Conservation (phyloP, 2,888 invertebrate genomes). For the Morpho helenor region DNA sequence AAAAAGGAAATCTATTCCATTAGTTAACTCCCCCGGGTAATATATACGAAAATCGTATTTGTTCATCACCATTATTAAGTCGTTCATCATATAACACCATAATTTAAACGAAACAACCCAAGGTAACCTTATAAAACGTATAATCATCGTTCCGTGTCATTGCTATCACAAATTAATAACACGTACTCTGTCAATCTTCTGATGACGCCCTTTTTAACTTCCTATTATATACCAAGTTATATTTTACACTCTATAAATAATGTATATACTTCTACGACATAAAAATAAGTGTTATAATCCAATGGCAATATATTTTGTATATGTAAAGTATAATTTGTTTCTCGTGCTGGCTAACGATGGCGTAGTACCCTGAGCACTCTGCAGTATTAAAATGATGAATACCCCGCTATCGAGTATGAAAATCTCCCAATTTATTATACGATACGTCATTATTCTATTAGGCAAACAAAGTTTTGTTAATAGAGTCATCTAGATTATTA, state of each 20-base stretch:
- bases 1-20: no score
- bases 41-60: neutral
- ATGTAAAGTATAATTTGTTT: conserved; percentile 25
- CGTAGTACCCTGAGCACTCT: conserved; percentile 51
- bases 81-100: conserved; percentile 27
- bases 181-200: conserved; percentile 56
- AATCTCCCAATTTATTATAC: conserved; percentile 78
- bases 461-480: conserved; percentile 73
- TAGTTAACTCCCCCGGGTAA: no score
- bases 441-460: conserved; percentile 77
- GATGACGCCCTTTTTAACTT: conserved; percentile 36
- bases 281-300: conserved; percentile 26
- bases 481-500: conserved; percentile 69
- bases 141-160: conserved; percentile 66
- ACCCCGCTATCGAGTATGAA: conserved; percentile 67
- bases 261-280: conserved; percentile 6
- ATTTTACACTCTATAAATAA: conserved; percentile 5
- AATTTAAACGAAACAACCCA: conserved; percentile 38
- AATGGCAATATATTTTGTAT: conserved; percentile 1
- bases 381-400: conserved; percentile 75
- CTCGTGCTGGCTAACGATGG: conserved; percentile 57
- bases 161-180: conserved; percentile 71
- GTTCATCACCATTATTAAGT: conserved; percentile 26
- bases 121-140: conserved; percentile 38
- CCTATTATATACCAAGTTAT: conserved; percentile 31